Percentiles rank a stretch among this genome's conserved stretches.
Conservation (phyloP, 2,113 vertebrate species). For the Laterallus jamaicensis region DNA sequence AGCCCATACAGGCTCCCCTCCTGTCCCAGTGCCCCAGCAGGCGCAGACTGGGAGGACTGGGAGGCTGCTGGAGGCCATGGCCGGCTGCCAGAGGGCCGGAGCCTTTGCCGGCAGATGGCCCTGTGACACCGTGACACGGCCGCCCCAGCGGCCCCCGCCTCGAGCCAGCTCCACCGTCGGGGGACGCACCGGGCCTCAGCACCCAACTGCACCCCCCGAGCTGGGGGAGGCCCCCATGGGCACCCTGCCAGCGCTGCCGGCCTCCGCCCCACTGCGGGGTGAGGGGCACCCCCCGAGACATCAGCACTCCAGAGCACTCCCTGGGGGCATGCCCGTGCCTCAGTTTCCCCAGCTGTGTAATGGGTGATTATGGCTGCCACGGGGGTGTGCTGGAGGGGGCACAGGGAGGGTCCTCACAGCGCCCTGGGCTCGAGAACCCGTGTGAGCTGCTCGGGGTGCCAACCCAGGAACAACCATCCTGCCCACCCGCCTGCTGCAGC, state of each 20-base stretch:
- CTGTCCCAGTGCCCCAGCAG: background rate
- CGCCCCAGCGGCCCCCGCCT: background rate
- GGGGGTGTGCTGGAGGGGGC: fast-evolving
- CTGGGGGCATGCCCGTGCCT: background rate
- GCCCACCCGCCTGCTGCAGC: background rate
- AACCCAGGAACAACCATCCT: background rate
- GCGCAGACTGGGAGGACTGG: background rate
- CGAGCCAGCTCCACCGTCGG: background rate
- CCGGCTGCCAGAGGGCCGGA: background rate
- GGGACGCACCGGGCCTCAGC: fast-evolving
- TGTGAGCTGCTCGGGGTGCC: background rate
- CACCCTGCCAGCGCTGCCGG: too few species aligned
- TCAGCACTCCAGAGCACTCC: background rate
- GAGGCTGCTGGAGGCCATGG: background rate
- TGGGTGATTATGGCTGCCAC: fast-evolving
- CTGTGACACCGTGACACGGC: background rate
- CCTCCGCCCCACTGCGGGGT: background rate
- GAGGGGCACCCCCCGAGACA: fast-evolving
- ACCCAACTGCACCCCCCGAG: background rate
- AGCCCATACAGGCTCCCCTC: too few species aligned
- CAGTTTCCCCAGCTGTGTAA: background rate
- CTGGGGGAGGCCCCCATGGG: too few species aligned
- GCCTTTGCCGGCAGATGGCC: conserved; percentile 50
- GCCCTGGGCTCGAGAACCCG: fast-evolving
- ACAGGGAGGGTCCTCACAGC: fast-evolving